A percentile compares a stretch with the other conserved stretches of the same genome.
phyloP scores from a whole-genome alignment of 1,140 invertebrate genomes.

The Paramacrobiotus metropolitanus region DNA sequence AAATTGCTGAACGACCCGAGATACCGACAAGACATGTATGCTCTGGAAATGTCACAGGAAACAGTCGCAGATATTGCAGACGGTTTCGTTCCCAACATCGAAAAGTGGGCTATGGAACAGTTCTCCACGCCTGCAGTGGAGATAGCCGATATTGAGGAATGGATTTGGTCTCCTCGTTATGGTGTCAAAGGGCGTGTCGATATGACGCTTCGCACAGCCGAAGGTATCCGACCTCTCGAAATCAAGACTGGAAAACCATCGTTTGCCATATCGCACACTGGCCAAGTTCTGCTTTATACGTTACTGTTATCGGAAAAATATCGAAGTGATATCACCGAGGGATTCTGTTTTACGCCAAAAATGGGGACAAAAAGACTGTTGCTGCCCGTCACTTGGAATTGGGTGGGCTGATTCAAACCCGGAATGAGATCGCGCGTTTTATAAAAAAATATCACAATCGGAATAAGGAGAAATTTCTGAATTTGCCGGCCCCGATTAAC shows the following conservation, averaged over 20 bases:
- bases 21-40: background rate
- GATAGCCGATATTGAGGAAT: background rate
- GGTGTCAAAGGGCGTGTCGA: background rate
- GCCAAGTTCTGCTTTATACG: background rate
- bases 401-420: background rate
- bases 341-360: conserved; percentile 1
- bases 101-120: background rate
- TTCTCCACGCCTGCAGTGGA: background rate
- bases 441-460: background rate
- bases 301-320: background rate
- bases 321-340: background rate
- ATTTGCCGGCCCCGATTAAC: background rate
- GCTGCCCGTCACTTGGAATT: background rate
- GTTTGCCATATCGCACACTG: background rate
- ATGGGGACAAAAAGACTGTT: background rate
- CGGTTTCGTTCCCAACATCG: background rate
- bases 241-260: background rate
- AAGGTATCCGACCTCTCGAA: background rate
- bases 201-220: background rate
- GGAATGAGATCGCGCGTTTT: background rate
- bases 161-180: background rate
- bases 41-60: background rate
- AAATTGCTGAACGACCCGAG: background rate
- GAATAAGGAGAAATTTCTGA: background rate
- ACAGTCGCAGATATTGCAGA: background rate